A percentile compares a stretch with the other conserved stretches of the same genome.
Evolutionary conservation across 2,888 invertebrate genomes (phyloP).

Genomic region (Cerastis leucographa): DNA sequence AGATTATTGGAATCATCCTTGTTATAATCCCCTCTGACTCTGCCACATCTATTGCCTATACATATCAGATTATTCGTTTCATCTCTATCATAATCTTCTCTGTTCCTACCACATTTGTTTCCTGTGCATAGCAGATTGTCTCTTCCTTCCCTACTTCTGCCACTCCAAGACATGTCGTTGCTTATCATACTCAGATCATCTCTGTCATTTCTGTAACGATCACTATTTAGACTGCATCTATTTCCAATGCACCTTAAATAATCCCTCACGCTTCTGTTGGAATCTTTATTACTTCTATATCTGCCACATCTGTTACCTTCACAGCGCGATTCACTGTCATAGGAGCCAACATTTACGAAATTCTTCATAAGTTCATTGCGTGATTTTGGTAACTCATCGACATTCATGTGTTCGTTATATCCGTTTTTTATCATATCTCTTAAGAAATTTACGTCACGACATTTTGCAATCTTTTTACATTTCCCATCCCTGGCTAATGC

Average conservation of each 20-base stretch:
- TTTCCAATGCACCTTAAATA: constrained; percentile 33
- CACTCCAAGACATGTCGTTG: constrained; percentile 6
- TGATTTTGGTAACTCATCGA: constrained; percentile 17
- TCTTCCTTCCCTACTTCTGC: constrained; percentile 6
- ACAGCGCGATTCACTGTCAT: constrained; percentile 23
- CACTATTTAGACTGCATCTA: constrained; percentile 17
- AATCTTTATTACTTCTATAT: constrained; percentile 12
- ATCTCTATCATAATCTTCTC: not conserved
- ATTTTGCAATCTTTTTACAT: not conserved
- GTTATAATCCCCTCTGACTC: not conserved
- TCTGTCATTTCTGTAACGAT: not conserved
- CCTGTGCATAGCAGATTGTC: not conserved
- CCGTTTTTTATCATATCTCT: not conserved
- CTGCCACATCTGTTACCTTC: constrained; percentile 34
- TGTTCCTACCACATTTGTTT: not conserved
- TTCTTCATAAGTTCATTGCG: constrained; percentile 17
- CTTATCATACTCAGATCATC: not conserved
- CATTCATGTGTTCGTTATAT: not conserved
- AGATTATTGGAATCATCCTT: not conserved
- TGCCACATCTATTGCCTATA: not conserved
- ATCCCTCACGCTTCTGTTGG: constrained; percentile 21
- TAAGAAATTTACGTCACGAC: not conserved
- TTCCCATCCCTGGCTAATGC: not conserved
- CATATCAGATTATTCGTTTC: not conserved
- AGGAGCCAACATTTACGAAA: not conserved